Evolutionary conservation across 2,888 invertebrate species (phyloP), one percentile per base, ranked within the genome.

Genomic region (Leucophenga maculata): DNA sequence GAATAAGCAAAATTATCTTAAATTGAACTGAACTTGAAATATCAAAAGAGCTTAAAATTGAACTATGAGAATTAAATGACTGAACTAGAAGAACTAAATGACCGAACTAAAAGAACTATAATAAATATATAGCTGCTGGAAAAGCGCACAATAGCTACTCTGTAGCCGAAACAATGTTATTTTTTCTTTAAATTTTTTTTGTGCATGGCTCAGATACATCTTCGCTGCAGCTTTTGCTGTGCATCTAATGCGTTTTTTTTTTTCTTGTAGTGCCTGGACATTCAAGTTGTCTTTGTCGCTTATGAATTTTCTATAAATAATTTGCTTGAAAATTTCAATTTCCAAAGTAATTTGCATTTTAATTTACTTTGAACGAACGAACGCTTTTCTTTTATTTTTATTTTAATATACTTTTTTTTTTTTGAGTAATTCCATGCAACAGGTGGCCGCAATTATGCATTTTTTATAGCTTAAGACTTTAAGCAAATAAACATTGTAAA

Each of bases 321-420:
- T 80, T 80, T 82, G 78, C 82, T 78, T 77, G 80, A 80, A 82
- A 82, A 80, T 80, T 80, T 80, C 80, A 82, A 80, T 80, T 80
- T 82, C 78, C 31, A 60, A 60, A 39, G 60, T 39, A 60, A 80
- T 80, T 79, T 80, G 78, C 78, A 82, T 75, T 80, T 82, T 78
- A 60, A 60, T 60, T 60, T 60, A 39, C 60, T 60, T 60, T 60
- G 60, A 32, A 39, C 59, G 76, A n/a, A 72, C 72, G 69, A 74
- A 14, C 39, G 26, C 13, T 62, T 62, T 73, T 74, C 69, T 57
- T 70, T 67, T 62, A 50, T 26, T 69, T 57, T 57, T n/a, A n/a
- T n/a, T n/a, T n/a, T n/a, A n/a, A n/a, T n/a, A n/a, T n/a, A n/a
- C n/a, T n/a, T 72, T 72, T 68, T 60, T 65, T 69, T 52, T 11